Evolutionary conservation across 2,888 invertebrate species (phyloP).

Genomic region (Bursaphelenchus okinawaensis): DNA sequence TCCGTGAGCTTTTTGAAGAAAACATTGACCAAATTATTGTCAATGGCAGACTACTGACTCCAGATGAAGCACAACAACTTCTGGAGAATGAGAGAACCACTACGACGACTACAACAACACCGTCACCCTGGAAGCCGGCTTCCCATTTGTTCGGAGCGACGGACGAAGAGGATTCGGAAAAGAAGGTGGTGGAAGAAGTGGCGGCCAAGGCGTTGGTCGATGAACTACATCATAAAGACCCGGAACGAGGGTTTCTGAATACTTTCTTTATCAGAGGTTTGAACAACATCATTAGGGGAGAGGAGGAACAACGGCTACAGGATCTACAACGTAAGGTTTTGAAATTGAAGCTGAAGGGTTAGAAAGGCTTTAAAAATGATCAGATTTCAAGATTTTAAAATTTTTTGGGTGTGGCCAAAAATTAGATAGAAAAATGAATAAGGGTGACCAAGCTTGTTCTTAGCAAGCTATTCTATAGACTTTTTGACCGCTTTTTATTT

Average conservation of each 20-base stretch:
- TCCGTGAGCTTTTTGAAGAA: constrained; percentile 1
- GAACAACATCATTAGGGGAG: constrained; percentile 19
- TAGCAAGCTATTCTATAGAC: too few relatives aligned
- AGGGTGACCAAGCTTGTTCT: too few relatives aligned
- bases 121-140: constrained; percentile 20
- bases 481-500: too few relatives aligned
- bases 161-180: constrained; percentile 8
- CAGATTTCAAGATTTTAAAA: too few relatives aligned
- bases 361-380: not conserved
- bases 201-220: not conserved
- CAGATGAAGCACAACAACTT: constrained; percentile 10
- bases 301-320: constrained; percentile 5
- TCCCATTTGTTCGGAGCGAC: constrained; percentile 8
- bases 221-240: constrained; percentile 7
- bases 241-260: constrained; percentile 32
- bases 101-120: constrained; percentile 25
- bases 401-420: too few relatives aligned
- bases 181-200: not conserved
- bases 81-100: constrained; percentile 15
- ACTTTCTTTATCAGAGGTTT: constrained; percentile 31
- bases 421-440: too few relatives aligned
- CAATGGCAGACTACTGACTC: constrained; percentile 19
- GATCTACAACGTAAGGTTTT: constrained; percentile 13
- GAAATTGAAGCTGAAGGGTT: not conserved
- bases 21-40: constrained; percentile 18